A percentile compares a stretch with the other conserved stretches of the same genome.
phyloP scores from a whole-genome alignment of 1,140 invertebrate species.

The Heliconius eleuchia region DNA sequence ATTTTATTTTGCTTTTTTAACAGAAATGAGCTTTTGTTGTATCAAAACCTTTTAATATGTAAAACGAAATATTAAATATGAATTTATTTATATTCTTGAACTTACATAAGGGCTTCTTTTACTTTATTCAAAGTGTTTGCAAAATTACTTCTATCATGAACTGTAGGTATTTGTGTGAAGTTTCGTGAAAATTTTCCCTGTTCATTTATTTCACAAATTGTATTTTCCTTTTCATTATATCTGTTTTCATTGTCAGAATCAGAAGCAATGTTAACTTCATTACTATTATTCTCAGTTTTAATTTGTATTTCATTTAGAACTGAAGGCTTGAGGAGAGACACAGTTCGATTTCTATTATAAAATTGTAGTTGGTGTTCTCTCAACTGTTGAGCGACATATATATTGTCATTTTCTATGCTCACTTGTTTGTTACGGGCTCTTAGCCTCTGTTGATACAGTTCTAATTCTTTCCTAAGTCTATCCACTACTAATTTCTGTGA shows the following conservation, averaged over 20 bases:
- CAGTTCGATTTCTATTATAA: slow-evolving; percentile 62
- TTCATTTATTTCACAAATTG: slow-evolving; percentile 59
- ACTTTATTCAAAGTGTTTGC: slow-evolving; percentile 77
- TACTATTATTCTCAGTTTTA: slow-evolving; percentile 65
- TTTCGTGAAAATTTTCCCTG: slow-evolving; percentile 62
- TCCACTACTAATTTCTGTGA: slow-evolving; percentile 77
- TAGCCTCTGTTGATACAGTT: slow-evolving; percentile 72
- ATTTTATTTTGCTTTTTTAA: too few relatives aligned
- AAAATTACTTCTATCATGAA: slow-evolving; percentile 72
- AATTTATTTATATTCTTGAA: slow-evolving; percentile 18
- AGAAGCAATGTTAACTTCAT: slow-evolving; percentile 58
- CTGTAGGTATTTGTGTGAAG: slow-evolving; percentile 55
- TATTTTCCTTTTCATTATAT: slow-evolving; percentile 65
- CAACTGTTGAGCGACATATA: slow-evolving; percentile 77
- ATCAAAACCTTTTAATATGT: too few relatives aligned
- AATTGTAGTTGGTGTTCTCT: slow-evolving; percentile 74
- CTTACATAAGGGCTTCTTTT: slow-evolving; percentile 76
- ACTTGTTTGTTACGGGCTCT: slow-evolving; percentile 74
- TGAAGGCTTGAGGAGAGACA: slow-evolving; percentile 76
- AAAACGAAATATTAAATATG: too few relatives aligned
- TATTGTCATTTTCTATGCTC: slow-evolving; percentile 74
- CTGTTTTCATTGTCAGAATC: slow-evolving; percentile 70
- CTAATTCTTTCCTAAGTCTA: slow-evolving; percentile 71
- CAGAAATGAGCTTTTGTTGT: too few relatives aligned
- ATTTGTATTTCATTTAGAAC: slow-evolving; percentile 78